phyloP scores from a whole-genome alignment of 2,113 vertebrate genomes.

The Halichoerus grypus region DNA sequence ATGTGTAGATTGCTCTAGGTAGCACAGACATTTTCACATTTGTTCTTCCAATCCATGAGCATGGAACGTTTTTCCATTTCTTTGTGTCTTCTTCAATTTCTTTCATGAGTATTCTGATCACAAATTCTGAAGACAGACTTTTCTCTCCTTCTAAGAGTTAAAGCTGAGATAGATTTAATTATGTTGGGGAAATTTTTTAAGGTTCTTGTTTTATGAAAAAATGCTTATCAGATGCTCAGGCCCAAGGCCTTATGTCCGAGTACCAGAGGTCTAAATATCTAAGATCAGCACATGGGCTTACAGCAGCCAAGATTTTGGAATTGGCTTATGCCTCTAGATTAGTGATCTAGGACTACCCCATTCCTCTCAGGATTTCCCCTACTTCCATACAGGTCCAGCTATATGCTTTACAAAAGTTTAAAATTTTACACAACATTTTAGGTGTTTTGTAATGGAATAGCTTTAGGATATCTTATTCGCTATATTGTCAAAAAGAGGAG shows the following conservation, averaged over 20 bases:
- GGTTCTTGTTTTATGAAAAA: neutral
- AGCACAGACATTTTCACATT: too few species aligned
- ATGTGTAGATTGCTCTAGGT: too few species aligned
- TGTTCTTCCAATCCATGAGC: too few species aligned
- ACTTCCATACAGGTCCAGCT: neutral
- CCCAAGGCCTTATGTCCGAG: neutral
- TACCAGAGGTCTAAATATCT: neutral
- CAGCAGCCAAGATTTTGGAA: neutral
- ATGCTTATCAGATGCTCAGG: neutral
- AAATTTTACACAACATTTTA: neutral
- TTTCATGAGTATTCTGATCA: neutral
- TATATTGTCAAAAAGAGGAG: neutral
- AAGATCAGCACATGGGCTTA: neutral
- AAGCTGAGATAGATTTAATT: neutral
- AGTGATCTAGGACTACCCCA: neutral
- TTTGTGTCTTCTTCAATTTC: too few species aligned
- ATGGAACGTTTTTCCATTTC: too few species aligned
- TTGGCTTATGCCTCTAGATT: neutral
- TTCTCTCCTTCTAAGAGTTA: neutral
- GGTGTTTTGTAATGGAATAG: neutral
- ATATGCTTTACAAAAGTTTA: neutral
- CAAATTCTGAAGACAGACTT: neutral
- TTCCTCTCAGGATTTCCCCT: neutral
- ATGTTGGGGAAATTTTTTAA: neutral
- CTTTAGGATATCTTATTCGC: neutral